Percentiles rank a stretch among this genome's conserved stretches.
Conservation (phyloP, 2,113 vertebrate genomes). For the Lates calcarifer region DNA sequence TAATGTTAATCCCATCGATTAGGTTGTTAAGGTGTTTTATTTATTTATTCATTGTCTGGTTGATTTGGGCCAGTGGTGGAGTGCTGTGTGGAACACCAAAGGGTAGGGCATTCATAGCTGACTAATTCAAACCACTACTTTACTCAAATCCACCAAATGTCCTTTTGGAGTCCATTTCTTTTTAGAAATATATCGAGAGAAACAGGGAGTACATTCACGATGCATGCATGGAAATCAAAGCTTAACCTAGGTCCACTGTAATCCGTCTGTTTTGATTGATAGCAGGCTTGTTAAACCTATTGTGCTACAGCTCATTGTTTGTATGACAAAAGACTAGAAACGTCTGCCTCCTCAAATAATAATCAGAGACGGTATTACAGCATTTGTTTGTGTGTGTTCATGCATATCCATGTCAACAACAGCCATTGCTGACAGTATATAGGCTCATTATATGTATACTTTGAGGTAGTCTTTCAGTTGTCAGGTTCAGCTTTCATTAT, state of each 20-base stretch:
- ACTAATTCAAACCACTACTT: too few relatives aligned
- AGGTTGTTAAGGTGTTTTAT: too few relatives aligned
- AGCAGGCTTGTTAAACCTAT: slow-evolving; percentile 37
- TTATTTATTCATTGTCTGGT: too few relatives aligned
- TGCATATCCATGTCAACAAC: slow-evolving; percentile 28
- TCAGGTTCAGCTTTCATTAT: slow-evolving; percentile 35
- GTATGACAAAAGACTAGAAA: slow-evolving; percentile 45
- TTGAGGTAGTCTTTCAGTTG: slow-evolving; percentile 21
- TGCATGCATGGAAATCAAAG: slow-evolving; percentile 57
- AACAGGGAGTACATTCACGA: slow-evolving; percentile 41
- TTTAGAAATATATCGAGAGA: background rate
- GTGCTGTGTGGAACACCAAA: too few relatives aligned
- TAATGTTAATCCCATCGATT: too few relatives aligned
- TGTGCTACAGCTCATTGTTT: slow-evolving; percentile 45
- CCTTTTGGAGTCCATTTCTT: slow-evolving; percentile 26
- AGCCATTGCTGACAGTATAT: slow-evolving; percentile 10
- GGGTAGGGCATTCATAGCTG: too few relatives aligned
- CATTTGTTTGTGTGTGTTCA: slow-evolving; percentile 9
- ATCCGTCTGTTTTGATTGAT: slow-evolving; percentile 59
- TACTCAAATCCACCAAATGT: slow-evolving; percentile 5
- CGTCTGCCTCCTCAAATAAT: slow-evolving; percentile 52
- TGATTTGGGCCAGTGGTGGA: too few relatives aligned
- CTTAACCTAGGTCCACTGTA: slow-evolving; percentile 59
- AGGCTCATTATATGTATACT: slow-evolving; percentile 53
- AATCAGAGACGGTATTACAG: slow-evolving; percentile 1